These are phyloP conservation scores for Ploceus nigricollis DNA, from an alignment of 2,113 vertebrate species.

Conservation along the genomic window DNA sequence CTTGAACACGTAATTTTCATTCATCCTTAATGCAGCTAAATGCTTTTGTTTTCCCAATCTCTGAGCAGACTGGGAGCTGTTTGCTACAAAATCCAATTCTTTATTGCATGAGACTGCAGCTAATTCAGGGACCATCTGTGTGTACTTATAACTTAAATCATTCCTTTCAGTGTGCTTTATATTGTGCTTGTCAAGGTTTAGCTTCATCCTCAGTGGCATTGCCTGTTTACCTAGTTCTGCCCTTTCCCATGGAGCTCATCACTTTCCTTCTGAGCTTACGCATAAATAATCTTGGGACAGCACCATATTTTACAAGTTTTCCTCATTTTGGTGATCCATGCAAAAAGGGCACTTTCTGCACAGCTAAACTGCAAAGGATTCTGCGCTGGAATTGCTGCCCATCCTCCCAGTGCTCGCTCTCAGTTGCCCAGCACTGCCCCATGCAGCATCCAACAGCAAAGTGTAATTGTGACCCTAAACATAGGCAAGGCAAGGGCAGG, in stretches of 20 bases:
- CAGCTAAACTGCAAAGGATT: background rate
- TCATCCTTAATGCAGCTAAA: background rate
- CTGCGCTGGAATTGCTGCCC: background rate
- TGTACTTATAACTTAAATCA: slow-evolving; percentile 32
- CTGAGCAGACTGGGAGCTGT: background rate
- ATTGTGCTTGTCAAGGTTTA: slow-evolving; percentile 1
- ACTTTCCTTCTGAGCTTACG: background rate
- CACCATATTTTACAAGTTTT: background rate
- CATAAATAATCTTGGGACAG: background rate
- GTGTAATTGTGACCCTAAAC: background rate
- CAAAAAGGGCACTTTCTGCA: background rate
- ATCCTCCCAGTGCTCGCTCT: background rate
- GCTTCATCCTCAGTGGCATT: background rate
- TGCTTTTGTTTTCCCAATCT: background rate
- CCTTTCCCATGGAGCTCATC: background rate
- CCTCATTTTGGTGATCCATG: background rate
- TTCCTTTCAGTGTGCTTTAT: background rate
- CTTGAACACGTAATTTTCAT: background rate
- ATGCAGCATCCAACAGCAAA: background rate
- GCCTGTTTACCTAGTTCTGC: background rate
- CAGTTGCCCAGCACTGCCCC: no score
- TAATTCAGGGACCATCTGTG: slow-evolving; percentile 52
- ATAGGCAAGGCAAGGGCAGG: background rate
- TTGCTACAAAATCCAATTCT: background rate
- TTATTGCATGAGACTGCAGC: background rate